These are phyloP conservation scores for Phalacrocorax carbo DNA, from an alignment of 2,113 vertebrate genomes.

Conservation along the genomic window DNA sequence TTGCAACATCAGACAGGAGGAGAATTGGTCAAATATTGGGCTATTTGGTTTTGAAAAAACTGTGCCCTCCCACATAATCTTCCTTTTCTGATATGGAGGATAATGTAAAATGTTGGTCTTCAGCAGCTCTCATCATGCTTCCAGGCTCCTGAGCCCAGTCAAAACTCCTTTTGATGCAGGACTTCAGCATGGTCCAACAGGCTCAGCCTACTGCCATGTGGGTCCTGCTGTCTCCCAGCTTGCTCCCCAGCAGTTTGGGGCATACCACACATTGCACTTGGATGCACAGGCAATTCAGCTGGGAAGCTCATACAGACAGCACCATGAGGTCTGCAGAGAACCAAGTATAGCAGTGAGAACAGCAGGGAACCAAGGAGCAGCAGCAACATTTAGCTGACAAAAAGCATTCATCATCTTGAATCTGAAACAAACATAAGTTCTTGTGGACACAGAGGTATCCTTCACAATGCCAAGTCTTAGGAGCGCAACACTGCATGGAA, in stretches of 20 bases:
- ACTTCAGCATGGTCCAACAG: not conserved
- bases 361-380: not conserved
- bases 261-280: not conserved
- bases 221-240: not conserved
- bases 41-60: not conserved
- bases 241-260: not conserved
- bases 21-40: not conserved
- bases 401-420: not conserved
- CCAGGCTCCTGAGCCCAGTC: not conserved
- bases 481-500: not conserved
- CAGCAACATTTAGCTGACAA: not conserved
- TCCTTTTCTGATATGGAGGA: not conserved
- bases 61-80: not conserved
- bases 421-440: not conserved
- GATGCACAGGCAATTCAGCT: not conserved
- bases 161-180: not conserved
- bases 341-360: not conserved
- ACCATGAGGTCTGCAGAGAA: not conserved
- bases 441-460: not conserved
- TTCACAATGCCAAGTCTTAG: not conserved
- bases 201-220: not conserved
- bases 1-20: not conserved
- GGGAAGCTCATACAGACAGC: not conserved
- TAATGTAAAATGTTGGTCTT: not conserved
- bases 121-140: not conserved